Evolutionary conservation across 1,140 invertebrate species (phyloP), one percentile per base, ranked within the genome.

Genomic region (Meloidogyne exigua): DNA sequence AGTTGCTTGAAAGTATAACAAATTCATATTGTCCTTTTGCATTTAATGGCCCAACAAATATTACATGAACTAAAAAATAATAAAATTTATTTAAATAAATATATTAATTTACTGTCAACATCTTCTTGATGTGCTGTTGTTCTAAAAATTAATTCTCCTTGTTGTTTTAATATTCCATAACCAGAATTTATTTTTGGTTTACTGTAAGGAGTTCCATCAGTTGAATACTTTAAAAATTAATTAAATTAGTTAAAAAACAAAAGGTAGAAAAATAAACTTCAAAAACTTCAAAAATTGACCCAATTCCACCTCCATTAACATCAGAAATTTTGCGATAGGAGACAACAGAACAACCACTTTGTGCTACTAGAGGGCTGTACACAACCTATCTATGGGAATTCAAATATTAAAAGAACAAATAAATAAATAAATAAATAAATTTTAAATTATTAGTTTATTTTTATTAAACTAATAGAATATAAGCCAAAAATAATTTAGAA

Each of bases 101-200:
- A 25, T 15, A 21, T 23, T 26, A 9, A 44, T 72, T 78, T 80
- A 85, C 84, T 82, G 62, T 84, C 82, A 26, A 87, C 85, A 49
- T 87, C 85, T n/a, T 87, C 85, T 67, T 86, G 80, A 69, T 84
- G 82, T n/a, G 80, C 84, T 25, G 80, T 88, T 2, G 87, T 87
- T 32, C 84, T 70, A 82, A 84, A 87, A 73, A 87, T 83, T 39
- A 87, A 75, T 73, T 87, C 86, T 72, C 85, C 85, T 63, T 75
- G 77, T 72, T 82, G 77, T 68, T 87, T 86, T 4, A 87, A 44
- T 64, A 87, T 84, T 13, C 83, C 86, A 62, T 88, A 87, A 25
- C 85, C 85, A 42, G 83, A 85, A 15, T 81, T 85, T 26, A 87
- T 87, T 65, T 83, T 86, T 49, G 85, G 86, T 64, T 88, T 86